Evolutionary conservation across 2,113 vertebrate species (phyloP), one percentile per base, ranked within the genome.

Genomic region (Leuciscus idus): DNA sequence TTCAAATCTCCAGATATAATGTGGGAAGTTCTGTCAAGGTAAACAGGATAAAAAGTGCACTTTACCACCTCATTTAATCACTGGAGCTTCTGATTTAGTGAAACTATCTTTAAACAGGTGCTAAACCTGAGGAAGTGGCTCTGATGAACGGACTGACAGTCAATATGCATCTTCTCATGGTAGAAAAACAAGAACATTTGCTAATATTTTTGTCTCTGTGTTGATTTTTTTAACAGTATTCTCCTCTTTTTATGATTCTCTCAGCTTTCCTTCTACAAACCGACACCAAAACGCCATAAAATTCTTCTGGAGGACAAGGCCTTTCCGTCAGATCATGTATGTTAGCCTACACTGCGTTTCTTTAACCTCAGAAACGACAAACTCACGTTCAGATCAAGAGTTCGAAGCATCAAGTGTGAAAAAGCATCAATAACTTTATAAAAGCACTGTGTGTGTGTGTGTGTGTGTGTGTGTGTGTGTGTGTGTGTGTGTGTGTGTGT

Each of bases 281-380:
- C 98, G 57, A 98, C 97, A 1, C 77, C 94, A 50, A 92, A 91
- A 77, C 94, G 97, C 0, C 94, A 96, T 89, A 99, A 97, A 95
- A 97, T 99, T 91, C 94, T 99, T 52, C 94, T 99, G 30, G 98
- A 99, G 93, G 92, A 94, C 86, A 98, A 90, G 89, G 97, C 98
- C 68, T 99, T 99, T 91, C 97, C 98, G 7, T 99, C 98, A 79
- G 98, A 99, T 93, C 96, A 98, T 30, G 98, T 99, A 95, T 96
- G 97, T 81, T 87, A 33, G 33, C 33, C 33, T 0, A 33, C 3
- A 33, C 33, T 33, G 33, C 33, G 33, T 50, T 52, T 52, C 50
- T 52, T 55, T 55, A 92, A 91, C 2, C 3, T 55, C 52, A 55
- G 17, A 19, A 55, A 55, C 17, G 6, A 50, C 48, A 50, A 15